Conservation (phyloP, 2,888 invertebrate species). For the Thereva unica region DNA sequence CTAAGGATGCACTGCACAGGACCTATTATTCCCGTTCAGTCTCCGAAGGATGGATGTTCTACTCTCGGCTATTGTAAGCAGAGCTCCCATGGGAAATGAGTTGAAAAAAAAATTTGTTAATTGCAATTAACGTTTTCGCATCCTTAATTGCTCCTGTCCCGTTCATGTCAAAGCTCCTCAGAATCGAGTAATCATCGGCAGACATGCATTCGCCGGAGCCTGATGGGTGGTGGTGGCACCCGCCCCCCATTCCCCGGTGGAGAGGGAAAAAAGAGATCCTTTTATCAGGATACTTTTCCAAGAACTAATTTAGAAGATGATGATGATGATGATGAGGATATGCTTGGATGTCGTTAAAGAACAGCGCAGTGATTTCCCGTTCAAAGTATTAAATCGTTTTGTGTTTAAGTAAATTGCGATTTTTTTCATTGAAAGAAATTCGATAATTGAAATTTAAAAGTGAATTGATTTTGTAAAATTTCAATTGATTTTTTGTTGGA, state of each 20-base stretch:
- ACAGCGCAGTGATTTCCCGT: no score
- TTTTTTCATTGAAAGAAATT: no score
- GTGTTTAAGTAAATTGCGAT: no score
- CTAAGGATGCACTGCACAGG: slow-evolving; percentile 24
- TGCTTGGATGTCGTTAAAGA: no score
- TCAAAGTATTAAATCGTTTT: no score
- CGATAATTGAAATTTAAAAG: no score
- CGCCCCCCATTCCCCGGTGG: background rate
- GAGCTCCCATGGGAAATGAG: slow-evolving; percentile 9
- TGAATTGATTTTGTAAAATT: no score
- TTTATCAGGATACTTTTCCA: slow-evolving; percentile 11
- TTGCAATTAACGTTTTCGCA: slow-evolving; percentile 36
- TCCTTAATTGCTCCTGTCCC: slow-evolving; percentile 34
- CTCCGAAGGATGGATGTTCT: slow-evolving; percentile 15
- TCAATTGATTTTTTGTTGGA: no score
- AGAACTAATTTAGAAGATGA: slow-evolving; percentile 27
- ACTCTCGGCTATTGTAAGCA: slow-evolving; percentile 11
- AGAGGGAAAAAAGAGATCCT: background rate
- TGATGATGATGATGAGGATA: slow-evolving; percentile 19
- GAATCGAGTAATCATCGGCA: slow-evolving; percentile 30
- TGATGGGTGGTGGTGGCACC: background rate
- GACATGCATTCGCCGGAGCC: no score
- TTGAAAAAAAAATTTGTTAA: slow-evolving; percentile 30
- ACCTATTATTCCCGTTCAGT: slow-evolving; percentile 7
- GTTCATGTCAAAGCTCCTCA: slow-evolving; percentile 20